Base-by-base conservation (phyloP, 2,888 invertebrate genomes). In the Deroplatys truncata region DNA sequence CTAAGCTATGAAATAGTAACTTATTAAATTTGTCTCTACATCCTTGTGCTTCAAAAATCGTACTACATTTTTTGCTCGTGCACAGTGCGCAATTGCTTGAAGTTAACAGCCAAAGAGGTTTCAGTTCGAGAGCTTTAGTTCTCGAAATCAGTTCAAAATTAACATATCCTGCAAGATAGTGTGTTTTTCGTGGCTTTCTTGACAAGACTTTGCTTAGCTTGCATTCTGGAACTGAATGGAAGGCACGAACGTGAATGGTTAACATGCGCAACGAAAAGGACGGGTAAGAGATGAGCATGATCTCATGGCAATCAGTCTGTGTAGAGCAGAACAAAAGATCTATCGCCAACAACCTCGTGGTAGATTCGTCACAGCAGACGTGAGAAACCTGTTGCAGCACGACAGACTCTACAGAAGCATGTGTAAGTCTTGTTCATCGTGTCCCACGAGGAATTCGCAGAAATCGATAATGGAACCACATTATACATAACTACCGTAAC, bases 371-470 rank as follows among this genome's bases (percentile, higher is more conserved):
- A 87, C 83, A 83, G 87, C 2, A 82, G 83, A 87, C 87, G 87
- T 87, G 87, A 87, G 87, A 87, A 87, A 87, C 83, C 87, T 87
- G 87, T 87, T 87, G 83, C 87, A 82, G 56, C 56, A 72, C 56
- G 56, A 72, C 56, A 72, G 16, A 16, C 20, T 20, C 56, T 20
- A 7, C 56, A 72, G 56, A 7, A 25, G 56, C 56, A 72, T 72
- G 56, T 72, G 56, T 72, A 72, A 72, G 25, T 20, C 25, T 25
- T 72, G 25, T 25, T 72, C 56, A 72, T 72, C 56, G 56, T 25
- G 56, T 72, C 25, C 56, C 56, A 72, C 56, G 56, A 16, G 56
- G 25, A 72, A 72, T 72, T 72, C 56, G 20, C 16, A 72, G 56
- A 72, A 72, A 20, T 20, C 56, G 56, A 72, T 72, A 72, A 72